These are phyloP conservation scores for Microcebus tavaratra DNA, from an alignment of 2,113 vertebrate genomes.

Conservation along the genomic window DNA sequence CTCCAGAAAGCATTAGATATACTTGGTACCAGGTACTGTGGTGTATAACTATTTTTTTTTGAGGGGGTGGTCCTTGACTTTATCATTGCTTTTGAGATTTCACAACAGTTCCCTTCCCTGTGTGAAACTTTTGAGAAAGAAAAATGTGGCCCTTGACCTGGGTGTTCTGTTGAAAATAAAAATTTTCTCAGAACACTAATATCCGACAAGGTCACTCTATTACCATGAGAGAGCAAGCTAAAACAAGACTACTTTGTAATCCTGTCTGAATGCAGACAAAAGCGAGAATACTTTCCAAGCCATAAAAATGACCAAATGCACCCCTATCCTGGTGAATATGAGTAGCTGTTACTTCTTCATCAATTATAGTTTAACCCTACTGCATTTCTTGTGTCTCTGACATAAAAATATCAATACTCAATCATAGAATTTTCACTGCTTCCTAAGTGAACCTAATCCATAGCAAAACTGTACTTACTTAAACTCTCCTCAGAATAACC, in stretches of 20 bases:
- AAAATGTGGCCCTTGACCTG: not conserved
- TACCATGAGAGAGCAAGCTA: not conserved
- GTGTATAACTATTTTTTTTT: not conserved
- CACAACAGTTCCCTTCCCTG: not conserved
- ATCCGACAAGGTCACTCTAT: not conserved
- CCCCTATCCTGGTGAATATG: not conserved
- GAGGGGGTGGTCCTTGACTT: not conserved
- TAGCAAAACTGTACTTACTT: not conserved
- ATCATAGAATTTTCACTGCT: not conserved
- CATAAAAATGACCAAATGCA: not conserved
- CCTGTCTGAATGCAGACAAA: not conserved
- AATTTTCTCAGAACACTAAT: not conserved
- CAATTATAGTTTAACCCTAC: not conserved
- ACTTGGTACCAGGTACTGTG: not conserved
- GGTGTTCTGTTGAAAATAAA: not conserved
- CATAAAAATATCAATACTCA: not conserved
- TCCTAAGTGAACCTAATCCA: not conserved
- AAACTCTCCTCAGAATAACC: not conserved
- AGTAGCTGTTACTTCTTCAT: not conserved
- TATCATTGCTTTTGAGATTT: slow-evolving; percentile 16
- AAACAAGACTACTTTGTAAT: not conserved
- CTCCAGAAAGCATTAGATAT: not conserved
- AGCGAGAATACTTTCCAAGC: not conserved
- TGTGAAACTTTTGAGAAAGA: slow-evolving; percentile 5
- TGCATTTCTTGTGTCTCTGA: not conserved